Conservation (phyloP, 1,140 invertebrate genomes). For the Camponotus floridanus region DNA sequence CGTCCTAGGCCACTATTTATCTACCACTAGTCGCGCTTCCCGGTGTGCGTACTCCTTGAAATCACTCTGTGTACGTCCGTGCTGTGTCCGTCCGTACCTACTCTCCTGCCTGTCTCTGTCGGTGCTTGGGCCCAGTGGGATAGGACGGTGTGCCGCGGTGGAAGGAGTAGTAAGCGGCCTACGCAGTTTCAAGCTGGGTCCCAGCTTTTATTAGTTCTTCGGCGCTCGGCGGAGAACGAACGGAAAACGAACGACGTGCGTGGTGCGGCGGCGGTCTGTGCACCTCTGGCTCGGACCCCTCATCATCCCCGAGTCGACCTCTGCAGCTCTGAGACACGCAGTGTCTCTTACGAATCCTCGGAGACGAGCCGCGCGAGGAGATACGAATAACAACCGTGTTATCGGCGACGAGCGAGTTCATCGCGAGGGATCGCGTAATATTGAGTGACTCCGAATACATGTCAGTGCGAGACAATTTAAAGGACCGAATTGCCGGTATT, state of each 20-base stretch:
- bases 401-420: neutral
- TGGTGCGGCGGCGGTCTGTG: conserved; percentile 45
- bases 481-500: conserved; percentile 19
- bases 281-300: conserved; percentile 1
- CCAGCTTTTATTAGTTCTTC: conserved; percentile 85
- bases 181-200: conserved; percentile 83
- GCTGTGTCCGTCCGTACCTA: conserved; percentile 63
- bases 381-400: conserved; percentile 38
- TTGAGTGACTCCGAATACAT: conserved; percentile 10
- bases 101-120: conserved; percentile 59
- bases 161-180: conserved; percentile 84
- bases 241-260: conserved; percentile 63
- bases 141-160: conserved; percentile 74
- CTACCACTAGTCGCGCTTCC: neutral
- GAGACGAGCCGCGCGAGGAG: conserved; percentile 38
- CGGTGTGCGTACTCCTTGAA: conserved; percentile 66
- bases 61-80: conserved; percentile 56
- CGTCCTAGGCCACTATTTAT: conserved; percentile 3
- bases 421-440: conserved; percentile 6
- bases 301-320: conserved; percentile 39
- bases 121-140: conserved; percentile 70
- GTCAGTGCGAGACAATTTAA: conserved; percentile 38
- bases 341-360: neutral
- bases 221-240: conserved; percentile 83
- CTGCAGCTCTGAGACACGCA: neutral